Base-by-base conservation (phyloP, 2,797 vertebrate genomes). In the Tamandua tetradactyla region DNA sequence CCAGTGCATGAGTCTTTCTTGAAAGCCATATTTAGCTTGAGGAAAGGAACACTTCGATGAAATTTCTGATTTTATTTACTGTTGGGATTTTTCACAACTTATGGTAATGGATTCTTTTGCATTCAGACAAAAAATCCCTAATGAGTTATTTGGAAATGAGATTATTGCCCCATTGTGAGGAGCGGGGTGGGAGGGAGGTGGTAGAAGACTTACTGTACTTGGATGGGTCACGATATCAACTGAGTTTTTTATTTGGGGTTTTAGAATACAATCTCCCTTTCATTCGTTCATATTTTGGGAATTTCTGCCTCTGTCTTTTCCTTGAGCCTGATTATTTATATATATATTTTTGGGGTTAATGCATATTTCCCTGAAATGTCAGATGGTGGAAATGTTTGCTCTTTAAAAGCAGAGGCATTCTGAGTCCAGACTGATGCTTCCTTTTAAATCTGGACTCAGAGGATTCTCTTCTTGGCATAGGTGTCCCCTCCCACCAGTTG, bases 21-120 rank as follows among this genome's bases (percentile, higher is more conserved):
- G 64, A 81, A 93, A 71, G 59, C 87, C 59, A 37, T 40, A 1
- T 87, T 71, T 61, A 92, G 83, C 85, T 82, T 78, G 89, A 78
- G 35, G 23, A 40, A 49, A 76, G 74, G 44, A 89, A 74, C 47
- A 68, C 74, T 93, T 74, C 89, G 87, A 35, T 87, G 81, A 86
- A 32, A 82, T 82, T 94, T 94, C 49, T 84, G 61, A 82, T 84
- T 88, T 78, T 79, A 91, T 82, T 91, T 92, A 55, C 40, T 55
- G 15, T 52, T 89, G 25, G 7, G 11, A 0, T 62, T 22, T 49
- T 62, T 78, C 44, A 30, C 72, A 76, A 82, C 23, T 71, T 52
- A 35, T 69, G 55, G 75, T 78, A 85, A 81, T 91, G 79, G 35
- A 6, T 84, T 44, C 76, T 23, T 75, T 49, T 17, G 37, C 3